phyloP scores from a whole-genome alignment of 2,888 invertebrate genomes.

The Lithophane semibrunnea region DNA sequence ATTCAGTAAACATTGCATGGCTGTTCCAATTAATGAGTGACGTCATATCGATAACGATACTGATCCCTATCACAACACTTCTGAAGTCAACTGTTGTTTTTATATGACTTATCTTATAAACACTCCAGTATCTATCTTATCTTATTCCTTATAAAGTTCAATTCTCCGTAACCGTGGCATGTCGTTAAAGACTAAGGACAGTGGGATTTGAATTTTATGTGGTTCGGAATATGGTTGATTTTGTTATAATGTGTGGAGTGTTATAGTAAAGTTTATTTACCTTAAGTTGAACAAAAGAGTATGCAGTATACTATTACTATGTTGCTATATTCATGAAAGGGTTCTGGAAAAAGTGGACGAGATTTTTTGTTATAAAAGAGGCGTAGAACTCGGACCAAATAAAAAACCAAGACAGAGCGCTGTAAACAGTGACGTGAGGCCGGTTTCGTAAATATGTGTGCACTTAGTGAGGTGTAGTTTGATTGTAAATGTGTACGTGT shows the following conservation, averaged over 20 bases:
- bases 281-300: conserved; percentile 36
- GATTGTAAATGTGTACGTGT: too few relatives aligned
- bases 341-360: conserved; percentile 4
- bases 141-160: accelerated
- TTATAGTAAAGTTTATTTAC: conserved; percentile 54
- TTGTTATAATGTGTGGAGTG: background rate
- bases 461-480: too few relatives aligned
- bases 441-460: too few relatives aligned
- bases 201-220: background rate
- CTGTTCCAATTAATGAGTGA: conserved; percentile 38
- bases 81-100: conserved; percentile 37
- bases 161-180: background rate
- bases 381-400: too few relatives aligned
- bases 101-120: background rate
- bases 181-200: background rate
- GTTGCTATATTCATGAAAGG: conserved; percentile 17
- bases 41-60: conserved; percentile 34
- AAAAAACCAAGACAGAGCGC: too few relatives aligned
- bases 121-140: conserved; percentile 21
- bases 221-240: accelerated
- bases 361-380: conserved; percentile 6
- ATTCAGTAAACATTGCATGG: conserved; percentile 3
- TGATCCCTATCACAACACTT: conserved; percentile 40
- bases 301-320: conserved; percentile 5
- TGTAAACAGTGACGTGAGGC: too few relatives aligned